Evolutionary conservation across 2,888 invertebrate species (phyloP).

Genomic region (Amiota minor): DNA sequence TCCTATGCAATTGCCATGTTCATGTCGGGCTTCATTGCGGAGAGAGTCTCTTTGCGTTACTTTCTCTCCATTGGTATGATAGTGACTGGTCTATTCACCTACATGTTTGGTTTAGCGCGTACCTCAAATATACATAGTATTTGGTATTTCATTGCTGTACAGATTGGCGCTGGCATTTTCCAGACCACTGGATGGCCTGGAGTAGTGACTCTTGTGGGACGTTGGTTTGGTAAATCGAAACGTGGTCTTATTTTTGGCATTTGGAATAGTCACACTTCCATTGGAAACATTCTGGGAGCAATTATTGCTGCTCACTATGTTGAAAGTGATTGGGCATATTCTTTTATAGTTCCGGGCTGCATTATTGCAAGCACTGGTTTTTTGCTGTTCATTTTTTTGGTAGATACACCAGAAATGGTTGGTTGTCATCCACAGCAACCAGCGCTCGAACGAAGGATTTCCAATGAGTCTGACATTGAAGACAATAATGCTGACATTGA

Average conservation of each 20-base stretch:
- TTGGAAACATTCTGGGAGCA: conserved; percentile 94
- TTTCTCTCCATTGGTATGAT: conserved; percentile 95
- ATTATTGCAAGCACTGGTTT: conserved; percentile 84
- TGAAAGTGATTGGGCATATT: conserved; percentile 89
- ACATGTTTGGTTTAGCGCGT: conserved; percentile 90
- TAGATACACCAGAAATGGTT: conserved; percentile 86
- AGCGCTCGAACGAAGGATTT: conserved; percentile 48
- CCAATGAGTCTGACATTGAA: conserved; percentile 72
- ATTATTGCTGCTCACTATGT: conserved; percentile 92
- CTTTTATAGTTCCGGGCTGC: conserved; percentile 92
- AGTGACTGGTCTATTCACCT: conserved; percentile 87
- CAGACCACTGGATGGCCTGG: conserved; percentile 97
- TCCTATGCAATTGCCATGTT: conserved; percentile 96
- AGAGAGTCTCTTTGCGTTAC: conserved; percentile 90
- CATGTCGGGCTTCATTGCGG: conserved; percentile 90
- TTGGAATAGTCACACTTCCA: conserved; percentile 97
- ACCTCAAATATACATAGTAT: conserved; percentile 86
- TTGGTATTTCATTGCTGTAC: conserved; percentile 87
- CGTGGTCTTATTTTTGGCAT: conserved; percentile 93
- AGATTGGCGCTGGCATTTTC: conserved; percentile 89
- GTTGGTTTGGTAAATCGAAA: conserved; percentile 96
- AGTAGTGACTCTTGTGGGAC: conserved; percentile 92
- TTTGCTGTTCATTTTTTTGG: conserved; percentile 86
- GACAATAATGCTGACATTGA: conserved; percentile 32
- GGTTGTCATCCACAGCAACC: conserved; percentile 73